phyloP scores from a whole-genome alignment of 2,113 vertebrate species.

The Pipra filicauda region DNA sequence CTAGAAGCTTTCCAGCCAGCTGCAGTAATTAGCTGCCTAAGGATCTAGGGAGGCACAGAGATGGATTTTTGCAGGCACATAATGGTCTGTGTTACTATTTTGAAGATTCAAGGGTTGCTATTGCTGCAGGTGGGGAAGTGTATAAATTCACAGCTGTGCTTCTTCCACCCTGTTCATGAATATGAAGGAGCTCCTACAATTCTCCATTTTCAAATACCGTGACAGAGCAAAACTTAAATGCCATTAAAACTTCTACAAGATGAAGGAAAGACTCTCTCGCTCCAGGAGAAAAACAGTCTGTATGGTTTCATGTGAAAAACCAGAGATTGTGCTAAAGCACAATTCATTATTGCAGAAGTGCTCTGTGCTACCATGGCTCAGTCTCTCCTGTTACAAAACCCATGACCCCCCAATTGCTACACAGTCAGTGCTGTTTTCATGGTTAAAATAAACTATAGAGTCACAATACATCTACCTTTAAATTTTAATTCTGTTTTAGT shows the following conservation, averaged over 20 bases:
- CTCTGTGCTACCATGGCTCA: neutral
- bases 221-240: neutral
- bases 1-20: neutral
- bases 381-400: neutral
- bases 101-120: neutral
- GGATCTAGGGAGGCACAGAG: neutral
- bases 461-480: neutral
- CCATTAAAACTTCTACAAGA: neutral
- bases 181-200: neutral
- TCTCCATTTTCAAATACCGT: neutral
- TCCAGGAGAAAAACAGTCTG: neutral
- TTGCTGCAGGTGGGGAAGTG: neutral
- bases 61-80: neutral
- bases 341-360: neutral
- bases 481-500: neutral
- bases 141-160: neutral
- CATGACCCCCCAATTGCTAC: neutral
- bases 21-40: neutral
- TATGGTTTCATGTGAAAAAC: neutral
- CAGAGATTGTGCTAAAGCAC: neutral
- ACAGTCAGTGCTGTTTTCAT: neutral
- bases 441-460: neutral
- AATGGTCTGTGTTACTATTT: neutral
- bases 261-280: neutral
- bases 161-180: neutral